Evolutionary conservation across 2,797 vertebrate genomes (phyloP).

Genomic region (Rhadinocentrus ornatus): DNA sequence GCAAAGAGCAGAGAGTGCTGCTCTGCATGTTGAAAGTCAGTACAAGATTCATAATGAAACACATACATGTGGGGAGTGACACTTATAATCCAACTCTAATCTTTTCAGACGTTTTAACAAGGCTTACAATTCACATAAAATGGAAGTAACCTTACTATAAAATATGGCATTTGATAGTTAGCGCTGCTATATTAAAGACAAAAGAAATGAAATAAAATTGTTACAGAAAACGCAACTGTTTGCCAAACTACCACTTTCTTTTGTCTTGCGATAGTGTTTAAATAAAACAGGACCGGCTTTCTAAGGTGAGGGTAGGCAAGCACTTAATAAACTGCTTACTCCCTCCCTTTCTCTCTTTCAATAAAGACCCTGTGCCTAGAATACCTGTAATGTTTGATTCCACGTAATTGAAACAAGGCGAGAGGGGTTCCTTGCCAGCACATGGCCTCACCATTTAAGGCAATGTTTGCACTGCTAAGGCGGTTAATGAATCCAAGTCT

Average conservation of each 20-base stretch:
- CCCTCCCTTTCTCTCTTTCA: constrained; percentile 65
- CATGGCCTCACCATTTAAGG: constrained; percentile 84
- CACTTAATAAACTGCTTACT: constrained; percentile 61
- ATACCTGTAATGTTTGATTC: constrained; percentile 85
- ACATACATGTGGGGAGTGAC: constrained; percentile 64
- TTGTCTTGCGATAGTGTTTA: constrained; percentile 69
- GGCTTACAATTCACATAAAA: constrained; percentile 77
- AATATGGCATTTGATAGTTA: constrained; percentile 66
- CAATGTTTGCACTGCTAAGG: constrained; percentile 83
- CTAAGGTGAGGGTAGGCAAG: constrained; percentile 60
- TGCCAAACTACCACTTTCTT: constrained; percentile 77
- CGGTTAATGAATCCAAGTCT: constrained; percentile 84
- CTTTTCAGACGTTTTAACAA: constrained; percentile 76
- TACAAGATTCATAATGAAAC: constrained; percentile 67
- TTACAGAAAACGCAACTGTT: constrained; percentile 65
- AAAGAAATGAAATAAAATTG: constrained; percentile 60
- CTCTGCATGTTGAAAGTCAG: constrained; percentile 38
- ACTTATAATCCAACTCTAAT: constrained; percentile 69
- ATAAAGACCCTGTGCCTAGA: constrained; percentile 74
- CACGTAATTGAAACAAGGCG: constrained; percentile 85
- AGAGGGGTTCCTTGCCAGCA: constrained; percentile 77
- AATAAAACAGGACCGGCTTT: constrained; percentile 71
- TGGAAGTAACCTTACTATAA: constrained; percentile 71
- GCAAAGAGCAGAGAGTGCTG: constrained; percentile 39
- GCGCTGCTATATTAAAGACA: constrained; percentile 55